These are phyloP conservation scores for Drosophila tripunctata DNA, from an alignment of 2,888 invertebrate species.

Conservation along the genomic window DNA sequence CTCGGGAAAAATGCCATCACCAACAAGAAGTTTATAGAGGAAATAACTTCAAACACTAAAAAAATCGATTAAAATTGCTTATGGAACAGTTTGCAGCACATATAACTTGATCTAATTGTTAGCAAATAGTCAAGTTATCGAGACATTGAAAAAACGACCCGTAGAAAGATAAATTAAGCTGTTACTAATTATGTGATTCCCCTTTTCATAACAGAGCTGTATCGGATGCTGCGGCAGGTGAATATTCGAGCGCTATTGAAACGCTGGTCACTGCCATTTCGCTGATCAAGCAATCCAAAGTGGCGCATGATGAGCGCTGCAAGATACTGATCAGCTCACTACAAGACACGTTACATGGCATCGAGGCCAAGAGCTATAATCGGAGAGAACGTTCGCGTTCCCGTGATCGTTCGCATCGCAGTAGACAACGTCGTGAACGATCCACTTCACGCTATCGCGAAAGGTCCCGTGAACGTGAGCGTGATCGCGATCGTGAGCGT, in stretches of 20 bases:
- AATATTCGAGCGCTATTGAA: conserved; percentile 99
- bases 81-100: too few relatives aligned
- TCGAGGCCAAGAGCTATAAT: conserved; percentile 98
- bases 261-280: conserved; percentile 99
- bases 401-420: conserved; percentile 85
- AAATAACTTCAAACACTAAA: too few relatives aligned
- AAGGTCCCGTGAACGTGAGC: conserved; percentile 89
- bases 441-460: conserved; percentile 88
- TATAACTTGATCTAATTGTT: not conserved
- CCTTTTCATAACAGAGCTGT: conserved; percentile 91
- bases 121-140: too few relatives aligned
- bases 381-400: conserved; percentile 87
- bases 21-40: too few relatives aligned
- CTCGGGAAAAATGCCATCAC: too few relatives aligned
- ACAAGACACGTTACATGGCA: conserved; percentile 98
- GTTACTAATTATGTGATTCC: not conserved
- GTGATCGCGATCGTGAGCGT: conserved; percentile 85
- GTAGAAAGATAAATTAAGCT: too few relatives aligned
- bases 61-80: too few relatives aligned
- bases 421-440: conserved; percentile 83
- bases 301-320: conserved; percentile 94
- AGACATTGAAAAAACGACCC: too few relatives aligned
- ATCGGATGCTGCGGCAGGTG: conserved; percentile 98
- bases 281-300: conserved; percentile 98
- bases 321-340: conserved; percentile 98